Base-by-base conservation (phyloP, 2,888 invertebrate genomes). In the Euproctis similis region DNA sequence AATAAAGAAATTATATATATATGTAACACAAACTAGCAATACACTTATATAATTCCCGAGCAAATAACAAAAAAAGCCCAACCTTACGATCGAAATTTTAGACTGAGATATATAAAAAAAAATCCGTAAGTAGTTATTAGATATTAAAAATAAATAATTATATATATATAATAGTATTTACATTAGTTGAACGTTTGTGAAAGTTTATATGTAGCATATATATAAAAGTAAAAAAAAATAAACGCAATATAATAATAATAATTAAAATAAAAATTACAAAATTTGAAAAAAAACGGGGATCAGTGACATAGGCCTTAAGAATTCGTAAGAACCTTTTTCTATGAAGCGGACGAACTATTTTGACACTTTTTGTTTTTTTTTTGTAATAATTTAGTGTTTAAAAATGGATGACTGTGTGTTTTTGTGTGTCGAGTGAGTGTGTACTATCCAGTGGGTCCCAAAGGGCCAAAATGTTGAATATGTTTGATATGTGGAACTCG, bases 401-500 rank as follows among this genome's bases (percentile, higher is more conserved):
- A 64, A 59, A 49, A 68, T 69, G 72, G 64, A 62, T 64, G 63
- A 60, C 39, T 34, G 53, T 53, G 47, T 42, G 34, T 38, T 47
- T 38, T 38, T 48, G 42, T 39, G 45, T 45, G 41, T 34, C 30
- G 36, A 39, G 42, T 55, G 53, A 42, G 53, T 56, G 58, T 48
- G n/a, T 23, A 20, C 14, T 24, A 49, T 46, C 48, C 30, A 45
- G 45, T 50, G 36, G 42, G 50, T 50, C 45, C 50, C 5, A 41
- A 37, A 60, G 68, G 61, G 64, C 64, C 61, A 78, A 54, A 46
- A 84, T 84, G 84, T 63, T 82, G 65, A 90, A 88, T 72, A 92
- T 92, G 92, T 92, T 91, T 81, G 92, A 92, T 81, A 92, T 92
- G 91, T 92, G 92, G 92, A 91, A 89, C 85, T 89, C 89, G 69